A percentile compares a stretch with the other conserved stretches of the same genome.
phyloP scores from a whole-genome alignment of 2,888 invertebrate genomes.

The Pseudococcus viburni region DNA sequence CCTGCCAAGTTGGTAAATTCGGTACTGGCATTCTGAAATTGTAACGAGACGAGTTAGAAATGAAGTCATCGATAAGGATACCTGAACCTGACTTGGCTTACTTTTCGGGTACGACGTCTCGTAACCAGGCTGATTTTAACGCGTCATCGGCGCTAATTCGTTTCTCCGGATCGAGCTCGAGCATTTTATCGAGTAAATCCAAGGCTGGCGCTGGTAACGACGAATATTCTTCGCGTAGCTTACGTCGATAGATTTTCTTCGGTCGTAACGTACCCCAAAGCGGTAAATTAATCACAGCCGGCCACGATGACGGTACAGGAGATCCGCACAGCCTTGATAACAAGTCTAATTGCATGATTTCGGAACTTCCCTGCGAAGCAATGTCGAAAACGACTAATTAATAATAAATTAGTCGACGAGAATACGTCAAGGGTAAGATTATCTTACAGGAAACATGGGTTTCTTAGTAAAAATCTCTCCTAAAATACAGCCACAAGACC shows the following conservation, averaged over 20 bases:
- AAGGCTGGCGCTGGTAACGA: slow-evolving; percentile 92
- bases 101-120: slow-evolving; percentile 91
- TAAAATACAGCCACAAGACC: slow-evolving; percentile 99
- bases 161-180: slow-evolving; percentile 94
- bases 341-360: slow-evolving; percentile 93
- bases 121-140: slow-evolving; percentile 92
- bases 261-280: slow-evolving; percentile 93
- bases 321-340: slow-evolving; percentile 96
- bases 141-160: slow-evolving; percentile 96
- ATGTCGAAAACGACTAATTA: neutral
- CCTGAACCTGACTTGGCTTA: slow-evolving; percentile 73
- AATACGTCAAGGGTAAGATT: slow-evolving; percentile 70
- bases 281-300: slow-evolving; percentile 92
- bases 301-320: slow-evolving; percentile 97
- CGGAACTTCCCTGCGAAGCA: slow-evolving; percentile 85
- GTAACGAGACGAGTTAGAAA: no score
- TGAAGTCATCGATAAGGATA: no score
- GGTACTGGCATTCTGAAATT: slow-evolving; percentile 82
- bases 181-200: slow-evolving; percentile 94
- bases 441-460: slow-evolving; percentile 91
- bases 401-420: no score
- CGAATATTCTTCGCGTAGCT: slow-evolving; percentile 92
- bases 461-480: slow-evolving; percentile 98
- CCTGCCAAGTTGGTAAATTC: slow-evolving; percentile 94
- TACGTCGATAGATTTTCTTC: slow-evolving; percentile 89